A percentile compares a stretch with the other conserved stretches of the same genome.
phyloP scores from a whole-genome alignment of 2,797 vertebrate genomes.

The Chromis chromis region DNA sequence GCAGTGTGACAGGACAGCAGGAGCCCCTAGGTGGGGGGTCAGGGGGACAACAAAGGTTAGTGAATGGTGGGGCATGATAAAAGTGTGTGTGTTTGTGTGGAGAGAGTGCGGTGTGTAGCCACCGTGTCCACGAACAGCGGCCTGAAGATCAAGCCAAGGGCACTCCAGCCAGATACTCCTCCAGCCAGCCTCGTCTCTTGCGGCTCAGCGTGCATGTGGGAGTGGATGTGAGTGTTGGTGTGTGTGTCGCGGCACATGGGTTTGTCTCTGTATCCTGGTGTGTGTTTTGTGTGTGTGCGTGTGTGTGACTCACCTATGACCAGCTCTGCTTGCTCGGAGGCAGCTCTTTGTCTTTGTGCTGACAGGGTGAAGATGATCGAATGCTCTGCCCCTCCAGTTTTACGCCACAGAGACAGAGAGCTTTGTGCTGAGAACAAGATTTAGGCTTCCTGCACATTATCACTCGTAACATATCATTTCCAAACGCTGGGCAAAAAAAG shows the following conservation, averaged over 20 bases:
- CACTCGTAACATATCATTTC: constrained; percentile 5
- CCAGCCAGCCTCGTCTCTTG: constrained; percentile 50
- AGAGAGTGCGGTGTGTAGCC: constrained; percentile 24
- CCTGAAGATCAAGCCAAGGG: constrained; percentile 83
- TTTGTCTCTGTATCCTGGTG: constrained; percentile 8
- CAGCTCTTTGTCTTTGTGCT: constrained; percentile 82
- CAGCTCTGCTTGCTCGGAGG: constrained; percentile 73
- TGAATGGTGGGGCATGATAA: constrained; percentile 36
- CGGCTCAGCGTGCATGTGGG: constrained; percentile 29
- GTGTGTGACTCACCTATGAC: constrained; percentile 73
- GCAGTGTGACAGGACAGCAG: constrained; percentile 75
- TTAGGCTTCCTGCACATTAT: constrained; percentile 18
- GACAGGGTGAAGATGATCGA: constrained; percentile 82
- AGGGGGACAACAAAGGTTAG: constrained; percentile 63
- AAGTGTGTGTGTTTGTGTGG: constrained; percentile 21
- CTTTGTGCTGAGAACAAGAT: constrained; percentile 39
- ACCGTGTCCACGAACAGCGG: constrained; percentile 66
- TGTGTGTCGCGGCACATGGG: constrained; percentile 8
- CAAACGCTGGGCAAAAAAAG: neutral
- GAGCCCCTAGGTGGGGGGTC: constrained; percentile 59
- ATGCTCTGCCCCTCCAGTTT: constrained; percentile 56
- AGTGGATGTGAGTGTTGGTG: constrained; percentile 34
- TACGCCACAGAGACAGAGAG: constrained; percentile 62
- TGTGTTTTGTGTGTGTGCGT: constrained; percentile 34
- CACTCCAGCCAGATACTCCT: constrained; percentile 54